These are phyloP conservation scores for Cyrtonyx montezumae DNA, from an alignment of 2,113 vertebrate genomes.

Conservation along the genomic window DNA sequence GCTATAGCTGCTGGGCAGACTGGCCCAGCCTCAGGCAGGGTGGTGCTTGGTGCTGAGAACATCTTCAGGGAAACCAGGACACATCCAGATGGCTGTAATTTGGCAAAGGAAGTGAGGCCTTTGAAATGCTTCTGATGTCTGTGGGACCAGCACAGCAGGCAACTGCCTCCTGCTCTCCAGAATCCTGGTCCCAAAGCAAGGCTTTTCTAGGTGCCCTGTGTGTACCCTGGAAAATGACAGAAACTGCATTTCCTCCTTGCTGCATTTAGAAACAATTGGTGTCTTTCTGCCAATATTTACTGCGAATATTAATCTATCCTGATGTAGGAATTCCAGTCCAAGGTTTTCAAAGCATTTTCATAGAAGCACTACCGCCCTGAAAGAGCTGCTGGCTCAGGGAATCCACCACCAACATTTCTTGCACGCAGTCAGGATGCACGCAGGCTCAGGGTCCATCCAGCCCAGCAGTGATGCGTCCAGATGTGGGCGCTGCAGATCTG, in stretches of 20 bases:
- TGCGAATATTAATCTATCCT: background rate
- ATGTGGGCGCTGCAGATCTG: background rate
- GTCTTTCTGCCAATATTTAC: background rate
- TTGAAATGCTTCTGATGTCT: background rate
- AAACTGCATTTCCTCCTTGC: background rate
- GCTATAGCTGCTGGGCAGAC: background rate
- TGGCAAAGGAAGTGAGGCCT: background rate
- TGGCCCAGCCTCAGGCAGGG: background rate
- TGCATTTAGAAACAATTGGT: background rate
- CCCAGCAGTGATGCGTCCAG: background rate
- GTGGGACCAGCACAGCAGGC: fast-evolving
- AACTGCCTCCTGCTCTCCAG: background rate
- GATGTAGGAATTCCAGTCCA: background rate
- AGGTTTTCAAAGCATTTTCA: background rate
- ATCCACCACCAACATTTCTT: background rate
- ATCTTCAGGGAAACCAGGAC: background rate
- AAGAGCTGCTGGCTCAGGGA: background rate
- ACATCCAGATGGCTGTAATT: fast-evolving
- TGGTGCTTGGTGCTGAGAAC: background rate
- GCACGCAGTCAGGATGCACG: background rate
- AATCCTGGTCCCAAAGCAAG: background rate
- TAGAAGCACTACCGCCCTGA: background rate
- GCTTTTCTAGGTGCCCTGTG: background rate
- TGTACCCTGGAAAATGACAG: background rate
- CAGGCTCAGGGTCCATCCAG: background rate